Evolutionary conservation across 2,113 vertebrate genomes (phyloP), one percentile per base, ranked within the genome.

Genomic region (Entelurus aequoreus): DNA sequence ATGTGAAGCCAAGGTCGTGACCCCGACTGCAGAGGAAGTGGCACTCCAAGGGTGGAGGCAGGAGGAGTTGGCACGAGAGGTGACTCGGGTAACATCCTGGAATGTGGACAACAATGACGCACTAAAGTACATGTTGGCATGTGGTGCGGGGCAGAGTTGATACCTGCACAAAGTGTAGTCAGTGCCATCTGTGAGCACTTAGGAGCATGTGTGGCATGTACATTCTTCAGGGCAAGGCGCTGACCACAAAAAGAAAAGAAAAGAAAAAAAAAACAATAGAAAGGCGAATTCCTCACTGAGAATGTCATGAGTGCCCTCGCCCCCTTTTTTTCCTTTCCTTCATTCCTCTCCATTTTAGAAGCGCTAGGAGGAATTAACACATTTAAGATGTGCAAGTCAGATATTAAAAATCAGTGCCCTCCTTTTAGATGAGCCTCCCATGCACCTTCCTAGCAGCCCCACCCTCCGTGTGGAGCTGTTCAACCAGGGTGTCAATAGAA

Each of bases 381-480:
- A 82, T 90, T 87, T 85, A 88, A 90, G 85, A 91, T 90, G 88
- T 90, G 84, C 88, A 90, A 90, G 91, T 89, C 82, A 84, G 85
- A 89, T 87, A 90, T 88, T 84, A 84, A 88, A 28, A 88, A 87
- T 86, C 70, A 76, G 87, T 88, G 82, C 83, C 84, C 80, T 86
- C 81, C 57, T 81, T 70, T 74, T 75, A 65, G 82, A 77, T 82
- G 77, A 66, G 42, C 72, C 63, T 74, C 71, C 75, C 52, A 68
- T 42, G 68, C 58, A 58, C 74, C 55, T 72, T 78, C 61, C 53
- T 51, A 65, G 70, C 74, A 57, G 68, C 71, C 61, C 69, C 49
- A 77, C 10, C 10, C 80, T 88, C 84, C 76, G 65, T 71, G 84
- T 86, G 66, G 72, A 76, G 66, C 67, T 60, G 48, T 65, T 74